Evolutionary conservation across 2,797 vertebrate genomes (phyloP).

Genomic region (Taenioides sp.): DNA sequence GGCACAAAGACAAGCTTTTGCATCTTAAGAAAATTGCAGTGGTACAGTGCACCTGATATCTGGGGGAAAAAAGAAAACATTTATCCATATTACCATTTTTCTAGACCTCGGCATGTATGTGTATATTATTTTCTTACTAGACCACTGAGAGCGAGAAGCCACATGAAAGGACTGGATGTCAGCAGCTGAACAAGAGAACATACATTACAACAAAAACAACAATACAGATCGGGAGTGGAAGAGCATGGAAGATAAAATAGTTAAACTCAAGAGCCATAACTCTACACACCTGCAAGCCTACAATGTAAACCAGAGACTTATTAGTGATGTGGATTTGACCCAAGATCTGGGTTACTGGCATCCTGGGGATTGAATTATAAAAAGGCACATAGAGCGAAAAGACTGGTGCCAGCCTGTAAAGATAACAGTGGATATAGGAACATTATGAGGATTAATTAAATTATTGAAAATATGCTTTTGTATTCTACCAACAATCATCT

Average conservation of each 20-base stretch:
- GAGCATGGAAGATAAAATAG: neutral
- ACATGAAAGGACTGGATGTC: conserved; percentile 93
- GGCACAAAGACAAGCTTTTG: conserved; percentile 85
- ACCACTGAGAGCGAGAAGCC: conserved; percentile 93
- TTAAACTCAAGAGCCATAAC: neutral
- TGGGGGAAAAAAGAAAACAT: conserved; percentile 58
- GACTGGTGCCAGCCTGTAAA: conserved; percentile 86
- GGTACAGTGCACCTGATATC: conserved; percentile 89
- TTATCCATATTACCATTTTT: neutral
- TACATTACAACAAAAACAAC: neutral
- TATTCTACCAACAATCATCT: no score
- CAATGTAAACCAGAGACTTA: conserved; percentile 94
- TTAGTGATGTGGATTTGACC: conserved; percentile 92
- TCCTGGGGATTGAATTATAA: conserved; percentile 89
- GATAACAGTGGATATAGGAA: neutral
- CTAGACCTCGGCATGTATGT: neutral
- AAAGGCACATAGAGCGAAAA: conserved; percentile 97
- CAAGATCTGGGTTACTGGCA: conserved; percentile 91
- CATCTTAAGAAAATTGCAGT: conserved; percentile 77
- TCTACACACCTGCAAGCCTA: conserved; percentile 67
- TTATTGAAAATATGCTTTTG: no score
- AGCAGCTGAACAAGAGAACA: conserved; percentile 82
- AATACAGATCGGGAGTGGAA: neutral
- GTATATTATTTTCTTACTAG: conserved; percentile 83
- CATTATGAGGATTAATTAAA: neutral